Evolutionary conservation across 64 coral and sea anemone species (phyloP).

Genomic region (Stichodactyla mertensii): DNA sequence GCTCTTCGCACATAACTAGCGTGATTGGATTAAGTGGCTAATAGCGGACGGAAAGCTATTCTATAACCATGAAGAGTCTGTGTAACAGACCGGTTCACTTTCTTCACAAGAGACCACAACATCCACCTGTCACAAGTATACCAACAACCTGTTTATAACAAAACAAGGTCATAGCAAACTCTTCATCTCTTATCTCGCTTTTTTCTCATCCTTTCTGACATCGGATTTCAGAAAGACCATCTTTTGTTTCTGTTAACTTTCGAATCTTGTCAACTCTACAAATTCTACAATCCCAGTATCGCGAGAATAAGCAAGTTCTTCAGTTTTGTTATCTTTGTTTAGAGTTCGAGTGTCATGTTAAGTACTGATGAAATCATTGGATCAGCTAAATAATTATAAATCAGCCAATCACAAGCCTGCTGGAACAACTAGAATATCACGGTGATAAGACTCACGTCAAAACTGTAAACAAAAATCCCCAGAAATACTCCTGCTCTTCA

Average conservation of each 20-base stretch:
- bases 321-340: background rate
- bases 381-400: background rate
- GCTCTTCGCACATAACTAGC: no score
- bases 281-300: background rate
- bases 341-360: background rate
- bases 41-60: background rate
- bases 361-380: constrained; percentile 21
- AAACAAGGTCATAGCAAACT: background rate
- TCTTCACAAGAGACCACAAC: background rate
- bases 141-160: background rate
- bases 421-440: background rate
- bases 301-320: background rate
- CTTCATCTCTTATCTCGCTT: background rate
- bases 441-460: background rate
- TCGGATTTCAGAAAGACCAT: background rate
- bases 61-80: background rate
- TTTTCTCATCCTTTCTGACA: background rate
- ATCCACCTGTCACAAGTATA: background rate
- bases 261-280: background rate
- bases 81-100: background rate
- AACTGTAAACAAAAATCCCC: background rate
- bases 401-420: constrained; percentile 1
- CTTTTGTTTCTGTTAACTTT: background rate
- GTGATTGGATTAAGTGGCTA: no score
- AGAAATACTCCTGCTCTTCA: background rate